These are phyloP conservation scores for Hypsopygia costalis DNA, from an alignment of 2,888 invertebrate species.

Conservation along the genomic window DNA sequence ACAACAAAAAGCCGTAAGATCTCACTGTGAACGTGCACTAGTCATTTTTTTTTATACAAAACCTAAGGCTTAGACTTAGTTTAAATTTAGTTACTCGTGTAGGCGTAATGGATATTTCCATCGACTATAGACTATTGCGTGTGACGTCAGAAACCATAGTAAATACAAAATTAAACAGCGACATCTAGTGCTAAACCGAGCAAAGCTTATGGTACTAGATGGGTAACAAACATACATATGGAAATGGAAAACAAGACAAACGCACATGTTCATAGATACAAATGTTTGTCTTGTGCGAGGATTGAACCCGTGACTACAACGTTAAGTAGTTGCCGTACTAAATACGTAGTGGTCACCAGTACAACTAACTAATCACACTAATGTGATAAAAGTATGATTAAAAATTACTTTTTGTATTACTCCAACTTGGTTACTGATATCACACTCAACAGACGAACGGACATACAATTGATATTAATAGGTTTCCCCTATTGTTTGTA, in stretches of 20 bases:
- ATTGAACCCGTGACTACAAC: too few species aligned
- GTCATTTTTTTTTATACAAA: conserved; percentile 39
- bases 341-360: too few species aligned
- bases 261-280: too few species aligned
- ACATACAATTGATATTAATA: background rate
- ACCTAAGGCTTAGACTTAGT: conserved; percentile 14
- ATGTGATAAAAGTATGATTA: too few species aligned
- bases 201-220: background rate
- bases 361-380: too few species aligned
- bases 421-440: background rate
- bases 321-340: too few species aligned
- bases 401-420: too few species aligned
- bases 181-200: background rate
- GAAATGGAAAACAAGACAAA: too few species aligned
- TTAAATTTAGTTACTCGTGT: conserved; percentile 11
- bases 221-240: too few species aligned
- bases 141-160: conserved; percentile 4
- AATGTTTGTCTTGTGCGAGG: too few species aligned
- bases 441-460: background rate
- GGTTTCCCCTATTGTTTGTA: background rate
- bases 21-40: conserved; percentile 37
- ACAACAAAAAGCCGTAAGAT: conserved; percentile 20
- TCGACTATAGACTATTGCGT: conserved; percentile 4
- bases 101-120: conserved; percentile 5
- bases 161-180: background rate